phyloP scores from a whole-genome alignment of 2,888 invertebrate genomes.

The Carcina quercana region DNA sequence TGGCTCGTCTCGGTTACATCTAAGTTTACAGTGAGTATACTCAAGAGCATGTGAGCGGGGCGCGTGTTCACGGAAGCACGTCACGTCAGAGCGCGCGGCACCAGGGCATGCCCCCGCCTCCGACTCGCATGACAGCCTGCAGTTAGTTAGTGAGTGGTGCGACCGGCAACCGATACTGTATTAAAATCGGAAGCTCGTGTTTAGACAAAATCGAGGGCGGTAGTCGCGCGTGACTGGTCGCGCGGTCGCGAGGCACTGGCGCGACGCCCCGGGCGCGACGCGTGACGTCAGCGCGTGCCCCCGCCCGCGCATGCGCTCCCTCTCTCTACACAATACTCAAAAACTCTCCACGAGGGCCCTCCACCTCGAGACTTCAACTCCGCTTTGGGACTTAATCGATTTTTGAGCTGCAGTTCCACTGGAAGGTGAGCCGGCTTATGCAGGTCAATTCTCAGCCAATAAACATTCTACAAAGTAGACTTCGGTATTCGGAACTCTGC shows the following conservation, averaged over 20 bases:
- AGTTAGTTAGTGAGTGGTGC: conserved; percentile 22
- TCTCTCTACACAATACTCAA: conserved; percentile 43
- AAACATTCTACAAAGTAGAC: neutral
- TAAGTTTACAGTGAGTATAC: conserved; percentile 5
- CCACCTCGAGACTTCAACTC: conserved; percentile 68
- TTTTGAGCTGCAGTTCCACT: conserved; percentile 65
- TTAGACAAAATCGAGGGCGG: conserved; percentile 43
- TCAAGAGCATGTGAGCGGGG: conserved; percentile 11
- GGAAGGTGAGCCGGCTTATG: conserved; percentile 17
- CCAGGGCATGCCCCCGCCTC: conserved; percentile 14
- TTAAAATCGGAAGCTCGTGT: conserved; percentile 61
- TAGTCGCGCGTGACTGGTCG: conserved; percentile 61
- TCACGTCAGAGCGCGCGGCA: conserved; percentile 28
- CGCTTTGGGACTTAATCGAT: conserved; percentile 69
- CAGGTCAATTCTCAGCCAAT: neutral
- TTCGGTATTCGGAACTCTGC: too few relatives aligned
- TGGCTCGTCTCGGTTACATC: neutral
- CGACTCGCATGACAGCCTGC: conserved; percentile 15
- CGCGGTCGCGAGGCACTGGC: conserved; percentile 68
- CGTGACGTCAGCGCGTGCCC: conserved; percentile 64
- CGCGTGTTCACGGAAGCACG: conserved; percentile 19
- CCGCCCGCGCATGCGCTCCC: conserved; percentile 57
- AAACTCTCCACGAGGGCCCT: conserved; percentile 62
- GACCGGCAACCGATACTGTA: conserved; percentile 37
- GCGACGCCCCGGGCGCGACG: conserved; percentile 57